These are phyloP conservation scores for Apostichopus parvimensis DNA, from an alignment of 35 echinoderm and acorn worm genomes.

Conservation along the genomic window DNA sequence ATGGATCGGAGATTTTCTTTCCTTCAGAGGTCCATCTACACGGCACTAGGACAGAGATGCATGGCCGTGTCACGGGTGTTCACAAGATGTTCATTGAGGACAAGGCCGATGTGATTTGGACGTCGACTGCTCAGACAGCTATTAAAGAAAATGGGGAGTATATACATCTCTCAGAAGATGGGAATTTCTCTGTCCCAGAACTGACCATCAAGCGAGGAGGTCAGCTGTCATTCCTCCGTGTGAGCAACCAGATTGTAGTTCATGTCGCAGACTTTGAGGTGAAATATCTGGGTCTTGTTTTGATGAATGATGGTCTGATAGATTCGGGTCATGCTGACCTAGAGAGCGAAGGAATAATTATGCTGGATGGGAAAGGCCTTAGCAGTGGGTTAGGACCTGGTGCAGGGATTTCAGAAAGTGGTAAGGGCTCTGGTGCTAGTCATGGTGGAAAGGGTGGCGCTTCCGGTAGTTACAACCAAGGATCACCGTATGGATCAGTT, in stretches of 20 bases:
- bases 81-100: no score
- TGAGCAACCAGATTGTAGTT: constrained; percentile 61
- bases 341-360: constrained; percentile 80
- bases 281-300: constrained; percentile 70
- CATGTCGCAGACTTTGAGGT: constrained; percentile 78
- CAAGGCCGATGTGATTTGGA: no score
- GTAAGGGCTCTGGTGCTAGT: constrained; percentile 64
- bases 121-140: no score
- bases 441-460: constrained; percentile 75
- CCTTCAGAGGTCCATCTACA: no score
- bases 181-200: constrained; percentile 81
- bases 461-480: constrained; percentile 24
- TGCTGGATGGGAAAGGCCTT: constrained; percentile 75
- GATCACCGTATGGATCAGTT: constrained; percentile 80
- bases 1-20: no score
- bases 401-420: constrained; percentile 46
- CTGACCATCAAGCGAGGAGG: constrained; percentile 78
- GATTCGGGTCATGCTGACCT: constrained; percentile 85
- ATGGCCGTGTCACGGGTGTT: no score
- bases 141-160: no score
- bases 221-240: constrained; percentile 55
- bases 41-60: no score
- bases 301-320: constrained; percentile 83
- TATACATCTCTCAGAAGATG: constrained; percentile 79
- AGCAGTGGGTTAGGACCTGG: constrained; percentile 61